Evolutionary conservation across 2,113 vertebrate genomes (phyloP).

Genomic region (Menura novaehollandiae): DNA sequence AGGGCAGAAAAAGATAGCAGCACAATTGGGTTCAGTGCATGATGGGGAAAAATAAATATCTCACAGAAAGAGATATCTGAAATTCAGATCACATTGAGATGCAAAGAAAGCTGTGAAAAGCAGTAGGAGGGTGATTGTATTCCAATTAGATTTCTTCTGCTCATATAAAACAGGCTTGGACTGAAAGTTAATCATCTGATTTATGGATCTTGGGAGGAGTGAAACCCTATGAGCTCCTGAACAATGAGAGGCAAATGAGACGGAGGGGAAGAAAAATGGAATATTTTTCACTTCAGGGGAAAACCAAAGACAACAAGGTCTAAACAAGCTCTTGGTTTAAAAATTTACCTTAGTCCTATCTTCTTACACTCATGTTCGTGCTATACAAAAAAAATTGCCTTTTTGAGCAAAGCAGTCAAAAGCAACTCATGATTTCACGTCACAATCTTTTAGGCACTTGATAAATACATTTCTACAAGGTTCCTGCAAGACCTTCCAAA

Average conservation of each 20-base stretch:
- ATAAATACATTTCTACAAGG: neutral
- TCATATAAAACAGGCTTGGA: constrained; percentile 48
- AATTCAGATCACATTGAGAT: constrained; percentile 72
- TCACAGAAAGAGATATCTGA: constrained; percentile 65
- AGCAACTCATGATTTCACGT: neutral
- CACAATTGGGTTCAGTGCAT: constrained; percentile 48
- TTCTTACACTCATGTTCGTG: neutral
- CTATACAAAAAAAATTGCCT: neutral
- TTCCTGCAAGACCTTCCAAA: neutral
- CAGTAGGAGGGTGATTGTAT: constrained; percentile 60
- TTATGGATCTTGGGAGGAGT: constrained; percentile 57
- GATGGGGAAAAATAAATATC: constrained; percentile 68
- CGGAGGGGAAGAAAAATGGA: neutral
- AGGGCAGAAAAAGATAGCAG: constrained; percentile 60
- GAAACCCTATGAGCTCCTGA: constrained; percentile 32
- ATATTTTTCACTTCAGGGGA: neutral
- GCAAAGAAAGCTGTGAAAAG: constrained; percentile 65
- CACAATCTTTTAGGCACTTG: neutral
- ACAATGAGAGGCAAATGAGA: constrained; percentile 38
- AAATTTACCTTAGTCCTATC: neutral
- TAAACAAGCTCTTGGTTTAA: neutral
- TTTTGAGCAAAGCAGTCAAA: neutral
- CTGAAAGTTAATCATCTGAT: constrained; percentile 73
- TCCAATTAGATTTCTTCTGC: constrained; percentile 71
- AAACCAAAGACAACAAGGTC: neutral